phyloP scores from a whole-genome alignment of 2,797 vertebrate genomes.

The Paedocypris micromegethes region DNA sequence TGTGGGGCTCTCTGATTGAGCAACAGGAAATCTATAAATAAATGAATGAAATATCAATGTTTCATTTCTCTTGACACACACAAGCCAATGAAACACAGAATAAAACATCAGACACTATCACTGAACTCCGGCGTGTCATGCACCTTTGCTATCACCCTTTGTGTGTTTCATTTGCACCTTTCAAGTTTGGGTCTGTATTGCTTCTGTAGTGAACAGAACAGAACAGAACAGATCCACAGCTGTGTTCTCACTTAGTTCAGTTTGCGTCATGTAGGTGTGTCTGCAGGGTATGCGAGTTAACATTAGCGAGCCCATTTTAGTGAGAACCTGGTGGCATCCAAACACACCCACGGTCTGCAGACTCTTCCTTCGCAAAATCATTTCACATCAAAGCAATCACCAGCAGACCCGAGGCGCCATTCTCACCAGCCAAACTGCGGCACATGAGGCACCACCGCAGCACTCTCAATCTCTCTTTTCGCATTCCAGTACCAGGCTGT shows the following conservation, averaged over 20 bases:
- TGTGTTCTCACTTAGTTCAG: constrained; percentile 51
- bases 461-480: constrained; percentile 26
- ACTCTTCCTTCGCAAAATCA: constrained; percentile 59
- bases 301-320: constrained; percentile 34
- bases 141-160: constrained; percentile 36
- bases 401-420: constrained; percentile 56
- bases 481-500: constrained; percentile 50
- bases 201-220: constrained; percentile 52
- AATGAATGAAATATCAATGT: too few species aligned
- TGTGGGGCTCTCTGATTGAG: too few species aligned
- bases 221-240: constrained; percentile 32
- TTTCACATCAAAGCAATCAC: constrained; percentile 72
- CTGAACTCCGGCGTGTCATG: constrained; percentile 12
- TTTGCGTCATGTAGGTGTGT: constrained; percentile 21
- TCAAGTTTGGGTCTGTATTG: constrained; percentile 39
- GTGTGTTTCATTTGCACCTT: constrained; percentile 69
- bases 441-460: constrained; percentile 41
- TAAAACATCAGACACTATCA: constrained; percentile 7
- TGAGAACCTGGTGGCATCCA: constrained; percentile 41
- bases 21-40: too few species aligned
- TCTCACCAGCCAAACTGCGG: constrained; percentile 64
- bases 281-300: constrained; percentile 32
- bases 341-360: constrained; percentile 48
- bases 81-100: too few species aligned
- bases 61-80: too few species aligned